phyloP scores from a whole-genome alignment of 2,113 vertebrate genomes.

The Nesospiza acunhae region DNA sequence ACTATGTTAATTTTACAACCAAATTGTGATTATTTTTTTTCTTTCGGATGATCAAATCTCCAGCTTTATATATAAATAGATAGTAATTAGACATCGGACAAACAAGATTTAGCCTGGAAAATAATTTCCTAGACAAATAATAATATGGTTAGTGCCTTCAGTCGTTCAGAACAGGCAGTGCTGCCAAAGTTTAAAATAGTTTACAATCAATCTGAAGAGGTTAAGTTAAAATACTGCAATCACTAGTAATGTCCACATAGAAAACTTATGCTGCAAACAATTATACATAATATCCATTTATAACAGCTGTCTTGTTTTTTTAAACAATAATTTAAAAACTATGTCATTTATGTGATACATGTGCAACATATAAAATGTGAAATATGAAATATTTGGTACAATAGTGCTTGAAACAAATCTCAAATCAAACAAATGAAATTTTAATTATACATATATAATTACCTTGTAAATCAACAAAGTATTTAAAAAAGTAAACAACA shows the following conservation, averaged over 20 bases:
- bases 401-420: conserved; percentile 86
- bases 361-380: conserved; percentile 86
- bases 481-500: conserved; percentile 89
- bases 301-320: conserved; percentile 78
- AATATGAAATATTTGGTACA: conserved; percentile 88
- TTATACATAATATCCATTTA: conserved; percentile 83
- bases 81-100: conserved; percentile 75
- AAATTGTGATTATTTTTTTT: conserved; percentile 61
- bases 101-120: conserved; percentile 74
- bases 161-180: conserved; percentile 73
- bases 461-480: conserved; percentile 84
- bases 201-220: conserved; percentile 83
- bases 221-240: conserved; percentile 86
- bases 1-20: conserved; percentile 75
- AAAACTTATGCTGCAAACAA: conserved; percentile 83
- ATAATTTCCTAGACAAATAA: conserved; percentile 72
- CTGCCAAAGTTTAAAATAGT: conserved; percentile 78
- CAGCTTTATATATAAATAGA: conserved; percentile 74
- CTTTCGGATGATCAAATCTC: conserved; percentile 74
- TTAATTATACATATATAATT: conserved; percentile 82
- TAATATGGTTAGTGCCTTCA: conserved; percentile 77
- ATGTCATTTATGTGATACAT: conserved; percentile 79
- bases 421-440: conserved; percentile 81
- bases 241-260: conserved; percentile 82
- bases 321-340: conserved; percentile 86